Evolutionary conservation across 2,113 vertebrate species (phyloP).

Genomic region (Cynocephalus volans): DNA sequence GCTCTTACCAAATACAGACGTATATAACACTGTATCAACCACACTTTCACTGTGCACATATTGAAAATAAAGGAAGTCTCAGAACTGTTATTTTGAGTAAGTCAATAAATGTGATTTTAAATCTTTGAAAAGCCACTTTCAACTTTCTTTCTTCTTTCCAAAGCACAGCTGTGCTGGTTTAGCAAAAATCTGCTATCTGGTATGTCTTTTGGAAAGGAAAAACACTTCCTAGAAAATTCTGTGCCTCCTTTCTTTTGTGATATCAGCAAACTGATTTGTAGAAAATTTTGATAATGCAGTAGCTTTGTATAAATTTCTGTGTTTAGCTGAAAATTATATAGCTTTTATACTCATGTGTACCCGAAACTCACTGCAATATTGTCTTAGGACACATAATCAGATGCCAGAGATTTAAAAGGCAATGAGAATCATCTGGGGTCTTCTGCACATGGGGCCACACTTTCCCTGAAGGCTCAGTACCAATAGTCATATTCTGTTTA

Average conservation of each 20-base stretch:
- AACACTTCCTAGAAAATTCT: not conserved
- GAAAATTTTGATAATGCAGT: not conserved
- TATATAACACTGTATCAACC: not conserved
- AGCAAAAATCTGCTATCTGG: not conserved
- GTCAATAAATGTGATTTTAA: not conserved
- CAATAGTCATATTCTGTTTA: not conserved
- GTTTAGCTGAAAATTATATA: not conserved
- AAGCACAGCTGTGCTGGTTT: not conserved
- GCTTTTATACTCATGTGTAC: no score
- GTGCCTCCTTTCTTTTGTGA: not conserved
- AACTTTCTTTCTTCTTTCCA: not conserved
- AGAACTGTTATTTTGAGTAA: conserved; percentile 6
- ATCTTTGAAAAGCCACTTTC: not conserved
- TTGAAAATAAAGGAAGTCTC: not conserved
- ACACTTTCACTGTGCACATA: not conserved
- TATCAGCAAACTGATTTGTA: not conserved
- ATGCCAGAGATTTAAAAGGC: not conserved
- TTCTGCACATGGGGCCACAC: not conserved
- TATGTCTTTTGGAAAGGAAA: not conserved
- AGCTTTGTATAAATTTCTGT: not conserved
- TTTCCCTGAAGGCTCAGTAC: not conserved
- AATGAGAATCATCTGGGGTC: not conserved
- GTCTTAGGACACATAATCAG: not conserved
- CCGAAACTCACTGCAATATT: not conserved
- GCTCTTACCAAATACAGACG: not conserved